phyloP scores from a whole-genome alignment of 2,113 vertebrate genomes.

The Panthera uncia region DNA sequence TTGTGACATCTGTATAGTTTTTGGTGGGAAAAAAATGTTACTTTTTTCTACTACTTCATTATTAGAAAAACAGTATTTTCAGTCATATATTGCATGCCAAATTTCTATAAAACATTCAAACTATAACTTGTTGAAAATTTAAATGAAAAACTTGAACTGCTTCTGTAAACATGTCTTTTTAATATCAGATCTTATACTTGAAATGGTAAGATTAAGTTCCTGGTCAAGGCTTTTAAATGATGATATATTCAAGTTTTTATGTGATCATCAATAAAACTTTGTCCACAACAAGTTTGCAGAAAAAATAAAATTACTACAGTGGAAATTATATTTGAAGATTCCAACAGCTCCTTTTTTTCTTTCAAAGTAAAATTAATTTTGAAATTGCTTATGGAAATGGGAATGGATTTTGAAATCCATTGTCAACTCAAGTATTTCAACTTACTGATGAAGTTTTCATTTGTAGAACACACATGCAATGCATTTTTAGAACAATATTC shows the following conservation, averaged over 20 bases:
- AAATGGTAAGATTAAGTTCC: neutral
- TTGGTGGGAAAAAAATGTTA: neutral
- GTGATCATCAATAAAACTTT: neutral
- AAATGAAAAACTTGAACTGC: neutral
- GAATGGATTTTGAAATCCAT: neutral
- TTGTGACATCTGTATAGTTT: neutral
- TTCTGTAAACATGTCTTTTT: neutral
- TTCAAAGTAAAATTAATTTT: slow-evolving; percentile 9
- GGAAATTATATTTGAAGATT: neutral
- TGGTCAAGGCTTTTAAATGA: neutral
- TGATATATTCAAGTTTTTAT: neutral
- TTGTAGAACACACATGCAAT: neutral
- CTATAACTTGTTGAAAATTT: neutral
- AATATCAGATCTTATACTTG: neutral
- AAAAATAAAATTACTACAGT: neutral
- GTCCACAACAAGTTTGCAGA: neutral
- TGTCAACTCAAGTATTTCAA: neutral
- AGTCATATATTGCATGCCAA: neutral
- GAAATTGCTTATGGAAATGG: neutral
- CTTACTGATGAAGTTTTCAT: neutral
- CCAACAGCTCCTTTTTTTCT: neutral
- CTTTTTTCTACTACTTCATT: neutral
- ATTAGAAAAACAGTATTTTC: neutral
- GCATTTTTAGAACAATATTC: neutral
- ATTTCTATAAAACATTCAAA: neutral